Percentiles rank a stretch among this genome's conserved stretches.
Conservation (phyloP, 2,797 vertebrate species). For the Hyperoplus lanceolatus region DNA sequence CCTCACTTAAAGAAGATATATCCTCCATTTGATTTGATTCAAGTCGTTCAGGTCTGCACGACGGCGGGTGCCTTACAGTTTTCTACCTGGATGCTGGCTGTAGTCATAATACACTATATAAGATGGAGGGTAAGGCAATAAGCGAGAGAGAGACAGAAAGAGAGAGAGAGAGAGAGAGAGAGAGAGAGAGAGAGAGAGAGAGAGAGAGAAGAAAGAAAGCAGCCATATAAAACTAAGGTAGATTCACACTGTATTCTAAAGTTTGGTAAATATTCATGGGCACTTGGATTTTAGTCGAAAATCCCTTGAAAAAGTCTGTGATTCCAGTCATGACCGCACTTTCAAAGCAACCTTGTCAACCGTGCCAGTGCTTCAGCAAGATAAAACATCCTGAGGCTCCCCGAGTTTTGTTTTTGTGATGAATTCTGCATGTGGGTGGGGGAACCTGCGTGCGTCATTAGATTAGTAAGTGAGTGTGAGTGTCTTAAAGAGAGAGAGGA, state of each 20-base stretch:
- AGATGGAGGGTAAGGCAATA: slow-evolving; percentile 10
- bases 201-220: background rate
- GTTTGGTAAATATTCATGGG: background rate
- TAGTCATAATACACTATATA: slow-evolving; percentile 22
- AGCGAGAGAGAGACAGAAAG: background rate
- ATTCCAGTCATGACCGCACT: slow-evolving; percentile 27
- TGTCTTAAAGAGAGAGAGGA: slow-evolving; percentile 62
- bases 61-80: background rate
- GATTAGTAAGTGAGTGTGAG: slow-evolving; percentile 54
- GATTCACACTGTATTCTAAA: slow-evolving; percentile 18
- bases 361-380: slow-evolving; percentile 6
- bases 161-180: too few species aligned
- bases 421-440: slow-evolving; percentile 55
- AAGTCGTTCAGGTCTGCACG: slow-evolving; percentile 24
- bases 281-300: slow-evolving; percentile 7
- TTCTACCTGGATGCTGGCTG: slow-evolving; percentile 23
- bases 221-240: background rate
- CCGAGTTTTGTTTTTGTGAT: slow-evolving; percentile 48
- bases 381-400: slow-evolving; percentile 35
- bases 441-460: slow-evolving; percentile 61
- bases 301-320: background rate
- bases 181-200: too few species aligned
- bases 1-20: slow-evolving; percentile 34
- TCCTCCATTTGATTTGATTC: slow-evolving; percentile 62
- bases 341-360: slow-evolving; percentile 24